Conservation (phyloP, 2,797 vertebrate species). For the Sebastes matsubarae region DNA sequence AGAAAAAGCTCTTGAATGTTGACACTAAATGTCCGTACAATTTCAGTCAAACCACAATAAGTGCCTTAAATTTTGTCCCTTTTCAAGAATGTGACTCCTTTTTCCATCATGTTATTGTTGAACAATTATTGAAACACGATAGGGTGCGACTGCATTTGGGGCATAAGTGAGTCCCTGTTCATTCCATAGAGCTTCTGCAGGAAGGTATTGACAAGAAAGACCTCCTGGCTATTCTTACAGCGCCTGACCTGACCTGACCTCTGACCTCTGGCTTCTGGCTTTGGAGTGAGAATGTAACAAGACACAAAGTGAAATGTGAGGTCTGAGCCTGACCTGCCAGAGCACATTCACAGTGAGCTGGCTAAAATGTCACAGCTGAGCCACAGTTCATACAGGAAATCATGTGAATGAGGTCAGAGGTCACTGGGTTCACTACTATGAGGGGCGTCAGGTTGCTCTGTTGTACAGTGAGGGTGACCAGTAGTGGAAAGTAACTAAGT, state of each 20-base stretch:
- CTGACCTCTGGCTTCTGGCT: slow-evolving; percentile 10
- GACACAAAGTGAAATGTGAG: slow-evolving; percentile 61
- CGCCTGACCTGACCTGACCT: slow-evolving; percentile 53
- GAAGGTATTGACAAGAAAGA: slow-evolving; percentile 7
- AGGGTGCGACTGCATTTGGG: not conserved
- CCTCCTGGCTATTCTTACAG: slow-evolving; percentile 34
- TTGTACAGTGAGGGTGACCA: not conserved
- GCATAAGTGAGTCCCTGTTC: not conserved
- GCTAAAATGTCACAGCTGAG: slow-evolving; percentile 58
- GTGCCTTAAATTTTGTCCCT: too few relatives aligned
- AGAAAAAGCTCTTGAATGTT: not conserved
- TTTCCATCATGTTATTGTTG: not conserved
- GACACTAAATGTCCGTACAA: not conserved
- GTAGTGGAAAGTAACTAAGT: not conserved
- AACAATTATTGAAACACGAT: not conserved
- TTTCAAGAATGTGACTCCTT: not conserved
- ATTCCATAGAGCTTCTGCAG: slow-evolving; percentile 5
- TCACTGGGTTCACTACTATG: slow-evolving; percentile 11
- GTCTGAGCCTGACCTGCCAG: slow-evolving; percentile 36
- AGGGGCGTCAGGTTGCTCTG: not conserved
- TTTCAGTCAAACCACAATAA: not conserved
- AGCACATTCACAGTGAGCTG: slow-evolving; percentile 22
- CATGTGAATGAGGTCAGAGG: slow-evolving; percentile 43
- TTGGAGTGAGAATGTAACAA: slow-evolving; percentile 56
- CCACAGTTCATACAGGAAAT: slow-evolving; percentile 32